Evolutionary conservation across 1,140 invertebrate genomes (phyloP).

Genomic region (Chelonus insularis): DNA sequence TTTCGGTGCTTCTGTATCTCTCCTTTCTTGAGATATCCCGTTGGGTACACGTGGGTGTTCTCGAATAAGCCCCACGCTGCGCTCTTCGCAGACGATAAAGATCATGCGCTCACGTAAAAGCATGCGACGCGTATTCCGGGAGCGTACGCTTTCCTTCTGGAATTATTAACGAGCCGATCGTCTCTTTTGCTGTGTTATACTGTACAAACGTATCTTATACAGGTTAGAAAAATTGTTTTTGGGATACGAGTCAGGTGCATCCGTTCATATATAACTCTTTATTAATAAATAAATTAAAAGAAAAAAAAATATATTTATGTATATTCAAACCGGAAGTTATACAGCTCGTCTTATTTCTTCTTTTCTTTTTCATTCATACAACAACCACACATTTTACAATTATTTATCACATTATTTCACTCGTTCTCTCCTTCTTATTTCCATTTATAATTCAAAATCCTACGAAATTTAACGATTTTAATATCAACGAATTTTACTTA

Average conservation of each 20-base stretch:
- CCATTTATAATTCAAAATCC: conserved; percentile 13
- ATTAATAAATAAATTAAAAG: conserved; percentile 13
- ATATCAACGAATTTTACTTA: conserved; percentile 20
- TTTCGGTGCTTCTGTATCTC: neutral
- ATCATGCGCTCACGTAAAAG: conserved; percentile 24
- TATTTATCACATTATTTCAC: conserved; percentile 1
- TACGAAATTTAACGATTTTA: conserved; percentile 24
- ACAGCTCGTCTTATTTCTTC: conserved; percentile 12
- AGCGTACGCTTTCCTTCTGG: conserved; percentile 30
- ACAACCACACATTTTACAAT: neutral
- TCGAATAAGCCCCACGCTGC: conserved; percentile 39
- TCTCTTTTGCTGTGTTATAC: neutral
- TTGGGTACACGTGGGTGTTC: conserved; percentile 32
- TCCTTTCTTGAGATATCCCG: conserved; percentile 17
- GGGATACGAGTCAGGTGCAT: conserved; percentile 24
- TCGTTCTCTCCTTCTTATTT: neutral
- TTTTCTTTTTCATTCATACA: neutral
- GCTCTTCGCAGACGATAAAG: conserved; percentile 22
- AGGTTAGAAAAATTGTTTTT: neutral
- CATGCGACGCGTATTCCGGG: conserved; percentile 32
- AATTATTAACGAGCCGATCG: conserved; percentile 35
- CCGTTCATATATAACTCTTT: neutral
- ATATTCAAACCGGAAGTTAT: conserved; percentile 9
- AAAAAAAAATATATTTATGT: neutral
- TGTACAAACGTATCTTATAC: neutral